Evolutionary conservation across 2,888 invertebrate genomes (phyloP), one percentile per base, ranked within the genome.

Genomic region (Bombylius major): DNA sequence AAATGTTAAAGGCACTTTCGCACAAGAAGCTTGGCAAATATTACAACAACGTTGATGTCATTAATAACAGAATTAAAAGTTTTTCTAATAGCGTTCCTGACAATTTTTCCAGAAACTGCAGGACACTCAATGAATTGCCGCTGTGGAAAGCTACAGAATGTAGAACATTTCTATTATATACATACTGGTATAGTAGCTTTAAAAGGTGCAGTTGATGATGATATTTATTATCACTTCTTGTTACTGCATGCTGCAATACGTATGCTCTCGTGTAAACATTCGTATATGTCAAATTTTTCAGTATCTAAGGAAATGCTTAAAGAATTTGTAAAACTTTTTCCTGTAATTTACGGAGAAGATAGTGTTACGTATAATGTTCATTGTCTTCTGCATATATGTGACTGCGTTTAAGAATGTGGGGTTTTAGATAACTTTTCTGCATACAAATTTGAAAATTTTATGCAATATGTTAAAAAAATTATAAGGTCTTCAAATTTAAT

Each of bases 101-200:
- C 11, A 53, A 58, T 32, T 58, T 58, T 50, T 13, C n/a, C 32
- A 56, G 56, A 56, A 53, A 56, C 23, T 46, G 39, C 7, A 45
- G 51, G 47, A 46, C 42, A 44, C 11, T 51, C 3, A 12, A 51
- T 31, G 51, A 44, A 23, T 4, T 51, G 6, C 8, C 12, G 23
- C 14, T 44, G 36, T 53, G 34, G 34, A 53, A 46, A 36, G 47
- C 52, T 13, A 32, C 46, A 12, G 52, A 56, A 34, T 56, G 34
- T 46, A 36, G 50, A 13, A 47, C 48, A 50, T n/a, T 53, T 11
- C 13, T 53, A 14, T 32, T 53, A 4, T 56, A 56, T n/a, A 56
- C 50, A 56, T n/a, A 56, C 50, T 12, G 50, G 50, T 31, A 56
- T 56, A 13, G 50, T 56, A 50, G 31, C 46, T 23, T 53, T 53